Percentiles rank a stretch among this genome's conserved stretches.
Conservation (phyloP, 2,888 invertebrate species). For the Hermaeophaga mercurialis region DNA sequence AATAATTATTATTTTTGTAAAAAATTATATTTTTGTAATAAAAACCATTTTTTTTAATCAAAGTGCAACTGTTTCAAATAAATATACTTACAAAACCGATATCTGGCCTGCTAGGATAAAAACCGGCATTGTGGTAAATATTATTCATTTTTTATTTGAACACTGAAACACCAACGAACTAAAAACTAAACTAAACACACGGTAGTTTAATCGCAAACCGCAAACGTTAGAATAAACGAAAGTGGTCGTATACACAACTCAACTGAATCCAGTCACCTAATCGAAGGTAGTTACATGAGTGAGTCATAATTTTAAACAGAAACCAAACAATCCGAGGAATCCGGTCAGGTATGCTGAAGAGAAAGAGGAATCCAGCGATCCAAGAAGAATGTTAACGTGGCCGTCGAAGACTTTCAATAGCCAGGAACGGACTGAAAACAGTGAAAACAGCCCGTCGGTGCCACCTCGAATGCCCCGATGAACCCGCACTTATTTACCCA, state of each 20-base stretch:
- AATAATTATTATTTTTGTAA: no score
- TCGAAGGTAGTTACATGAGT: constrained; percentile 34
- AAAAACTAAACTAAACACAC: constrained; percentile 19
- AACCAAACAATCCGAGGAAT: constrained; percentile 31
- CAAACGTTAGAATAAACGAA: constrained; percentile 20
- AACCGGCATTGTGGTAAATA: constrained; percentile 44
- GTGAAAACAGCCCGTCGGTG: constrained; percentile 10
- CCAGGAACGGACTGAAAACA: background rate
- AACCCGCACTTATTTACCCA: constrained; percentile 39
- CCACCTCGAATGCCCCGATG: constrained; percentile 42
- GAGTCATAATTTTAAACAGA: constrained; percentile 34
- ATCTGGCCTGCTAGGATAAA: constrained; percentile 45
- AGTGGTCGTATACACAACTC: constrained; percentile 19
- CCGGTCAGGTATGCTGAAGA: constrained; percentile 35
- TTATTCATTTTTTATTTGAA: constrained; percentile 46
- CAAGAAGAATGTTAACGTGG: constrained; percentile 20
- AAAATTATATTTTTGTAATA: no score
- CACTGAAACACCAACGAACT: constrained; percentile 23
- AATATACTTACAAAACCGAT: constrained; percentile 51
- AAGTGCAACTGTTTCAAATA: no score
- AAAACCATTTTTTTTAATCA: no score
- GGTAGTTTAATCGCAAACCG: constrained; percentile 16
- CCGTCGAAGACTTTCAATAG: constrained; percentile 9
- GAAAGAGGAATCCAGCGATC: constrained; percentile 29
- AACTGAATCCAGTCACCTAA: constrained; percentile 26